Evolutionary conservation across 2,113 vertebrate species (phyloP).

Genomic region (Micromys minutus): DNA sequence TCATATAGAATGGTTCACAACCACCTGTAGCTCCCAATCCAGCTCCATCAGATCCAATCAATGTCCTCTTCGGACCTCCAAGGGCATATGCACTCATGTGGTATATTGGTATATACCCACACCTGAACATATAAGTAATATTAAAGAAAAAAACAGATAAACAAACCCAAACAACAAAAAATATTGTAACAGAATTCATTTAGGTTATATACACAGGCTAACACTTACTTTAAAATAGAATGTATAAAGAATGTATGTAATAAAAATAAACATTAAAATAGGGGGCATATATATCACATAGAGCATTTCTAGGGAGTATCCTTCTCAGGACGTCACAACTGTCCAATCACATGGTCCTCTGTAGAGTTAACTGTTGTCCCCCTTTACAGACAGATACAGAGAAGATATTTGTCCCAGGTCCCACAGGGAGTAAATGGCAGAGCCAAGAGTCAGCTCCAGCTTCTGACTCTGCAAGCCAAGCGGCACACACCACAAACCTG

Average conservation of each 20-base stretch:
- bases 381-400: background rate
- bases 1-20: no score
- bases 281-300: background rate
- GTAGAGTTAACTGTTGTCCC: background rate
- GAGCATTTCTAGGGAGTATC: background rate
- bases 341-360: background rate
- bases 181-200: background rate
- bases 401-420: background rate
- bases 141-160: background rate
- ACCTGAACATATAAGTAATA: background rate
- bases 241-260: background rate
- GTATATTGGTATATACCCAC: background rate
- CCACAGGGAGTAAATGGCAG: background rate
- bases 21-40: no score
- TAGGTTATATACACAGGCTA: background rate
- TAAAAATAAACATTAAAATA: background rate
- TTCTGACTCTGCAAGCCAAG: background rate
- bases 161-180: background rate
- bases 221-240: background rate
- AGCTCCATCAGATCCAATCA: background rate
- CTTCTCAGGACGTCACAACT: constrained; percentile 3
- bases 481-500: background rate
- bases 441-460: background rate
- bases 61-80: background rate
- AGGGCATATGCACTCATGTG: no score